Base-by-base conservation (phyloP, 2,888 invertebrate genomes). In the Torymus texanus region DNA sequence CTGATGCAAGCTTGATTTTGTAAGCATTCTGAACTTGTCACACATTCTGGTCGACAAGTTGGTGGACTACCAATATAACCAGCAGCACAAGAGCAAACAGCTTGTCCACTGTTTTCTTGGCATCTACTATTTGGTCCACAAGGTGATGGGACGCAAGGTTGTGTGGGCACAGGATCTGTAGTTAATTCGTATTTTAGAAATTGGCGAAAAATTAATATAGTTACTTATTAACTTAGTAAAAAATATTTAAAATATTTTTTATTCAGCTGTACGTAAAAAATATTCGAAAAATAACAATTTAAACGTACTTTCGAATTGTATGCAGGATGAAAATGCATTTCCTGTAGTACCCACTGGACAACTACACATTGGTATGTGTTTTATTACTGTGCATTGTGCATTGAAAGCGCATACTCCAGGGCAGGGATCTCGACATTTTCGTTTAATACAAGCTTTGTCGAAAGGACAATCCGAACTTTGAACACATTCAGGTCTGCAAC, bases 11-110 rank as follows among this genome's bases (percentile, higher is more conserved):
- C 92, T 85, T 91, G 88, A 81, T 91, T 91, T 61, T 90, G 86
- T 41, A 91, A 85, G 88, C 92, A 93, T 83, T 93, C 92, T 1
- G 91, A 89, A 84, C 91, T 92, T 67, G 91, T 86, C 53, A 91
- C 88, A 85, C 93, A 93, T 87, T 93, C 92, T 1, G 93, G 92
- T 84, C 92, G 87, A 82, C 93, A 93, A 67, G 90, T 90, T 76
- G 95, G 95, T 53, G 96, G 95, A 83, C 93, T 93, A 12, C 95
- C 95, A 80, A 94, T 95, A 86, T 92, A 94, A 74, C 91, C 91
- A 2, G 91, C 87, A 56, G 93, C 92, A 85, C 93, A 93, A 21
- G 92, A 91, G 83, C 93, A 93, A 50, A 92, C 91, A 8, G 92
- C 92, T 29, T 90, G 88, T 78, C 91, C 91, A 61, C 90, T 90